A percentile compares a stretch with the other conserved stretches of the same genome.
These are phyloP conservation scores for Chelonia mydas DNA, from an alignment of 2,797 vertebrate species.

Conservation along the genomic window DNA sequence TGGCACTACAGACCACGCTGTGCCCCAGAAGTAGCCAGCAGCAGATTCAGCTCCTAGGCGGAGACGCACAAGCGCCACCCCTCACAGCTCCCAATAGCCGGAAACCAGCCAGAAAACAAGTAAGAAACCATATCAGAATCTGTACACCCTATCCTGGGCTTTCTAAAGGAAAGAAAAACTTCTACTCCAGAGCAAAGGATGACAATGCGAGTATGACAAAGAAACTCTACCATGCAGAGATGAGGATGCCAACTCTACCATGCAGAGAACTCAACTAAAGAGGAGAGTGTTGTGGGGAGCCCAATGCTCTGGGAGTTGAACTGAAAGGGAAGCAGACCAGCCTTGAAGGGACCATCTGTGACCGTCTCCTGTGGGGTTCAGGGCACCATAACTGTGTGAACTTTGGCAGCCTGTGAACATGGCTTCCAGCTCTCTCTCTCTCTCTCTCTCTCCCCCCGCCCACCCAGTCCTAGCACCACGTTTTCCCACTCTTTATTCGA, in stretches of 20 bases:
- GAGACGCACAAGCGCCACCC: no score
- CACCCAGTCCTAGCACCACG: no score
- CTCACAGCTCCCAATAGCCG: no score
- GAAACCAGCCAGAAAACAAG: no score
- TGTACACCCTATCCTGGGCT: no score
- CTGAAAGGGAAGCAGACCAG: not conserved
- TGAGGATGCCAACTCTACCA: not conserved
- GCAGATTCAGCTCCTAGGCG: no score
- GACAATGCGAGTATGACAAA: no score
- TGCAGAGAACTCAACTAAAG: no score
- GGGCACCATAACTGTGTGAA: not conserved
- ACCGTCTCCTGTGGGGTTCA: not conserved
- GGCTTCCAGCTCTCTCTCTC: not conserved
- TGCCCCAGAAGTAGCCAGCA: no score
- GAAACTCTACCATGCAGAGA: not conserved
- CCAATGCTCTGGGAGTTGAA: not conserved
- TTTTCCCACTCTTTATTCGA: not conserved
- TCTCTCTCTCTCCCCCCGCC: no score
- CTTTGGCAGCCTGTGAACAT: not conserved
- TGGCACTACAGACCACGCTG: fast-evolving
- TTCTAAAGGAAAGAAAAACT: not conserved
- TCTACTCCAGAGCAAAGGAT: not conserved
- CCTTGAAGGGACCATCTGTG: not conserved
- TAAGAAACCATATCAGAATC: no score
- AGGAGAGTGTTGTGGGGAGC: not conserved